phyloP scores from a whole-genome alignment of 2,113 vertebrate genomes.

The Opisthocomus hoazin region DNA sequence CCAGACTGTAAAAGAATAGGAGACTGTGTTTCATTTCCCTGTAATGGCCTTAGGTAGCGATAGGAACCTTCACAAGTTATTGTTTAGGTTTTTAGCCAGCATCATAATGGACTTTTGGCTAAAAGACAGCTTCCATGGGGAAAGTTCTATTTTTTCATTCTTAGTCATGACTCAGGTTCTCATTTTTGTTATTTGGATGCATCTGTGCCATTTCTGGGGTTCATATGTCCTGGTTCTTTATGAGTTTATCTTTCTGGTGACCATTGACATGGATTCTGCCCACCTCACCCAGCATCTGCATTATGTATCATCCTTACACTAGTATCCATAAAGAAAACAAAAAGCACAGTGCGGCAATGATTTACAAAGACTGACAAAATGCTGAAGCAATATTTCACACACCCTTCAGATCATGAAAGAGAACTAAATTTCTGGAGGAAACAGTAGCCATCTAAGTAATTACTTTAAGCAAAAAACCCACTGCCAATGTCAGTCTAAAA shows the following conservation, averaged over 20 bases:
- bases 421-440: not conserved
- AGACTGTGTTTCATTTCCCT: not conserved
- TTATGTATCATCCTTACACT: not conserved
- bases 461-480: not conserved
- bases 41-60: not conserved
- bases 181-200: not conserved
- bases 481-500: conserved; percentile 25
- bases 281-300: not conserved
- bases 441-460: conserved; percentile 17
- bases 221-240: not conserved
- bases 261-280: not conserved
- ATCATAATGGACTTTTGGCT: not conserved
- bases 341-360: not conserved
- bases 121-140: not conserved
- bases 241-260: not conserved
- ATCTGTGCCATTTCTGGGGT: not conserved
- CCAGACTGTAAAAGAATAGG: not conserved
- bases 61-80: not conserved
- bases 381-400: not conserved
- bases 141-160: not conserved
- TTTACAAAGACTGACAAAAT: not conserved
- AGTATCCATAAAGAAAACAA: not conserved
- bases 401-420: not conserved
- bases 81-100: fast-evolving
- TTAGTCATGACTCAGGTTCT: not conserved